These are phyloP conservation scores for Dorcus parallelipipedus DNA, from an alignment of 2,888 invertebrate species.

Conservation along the genomic window DNA sequence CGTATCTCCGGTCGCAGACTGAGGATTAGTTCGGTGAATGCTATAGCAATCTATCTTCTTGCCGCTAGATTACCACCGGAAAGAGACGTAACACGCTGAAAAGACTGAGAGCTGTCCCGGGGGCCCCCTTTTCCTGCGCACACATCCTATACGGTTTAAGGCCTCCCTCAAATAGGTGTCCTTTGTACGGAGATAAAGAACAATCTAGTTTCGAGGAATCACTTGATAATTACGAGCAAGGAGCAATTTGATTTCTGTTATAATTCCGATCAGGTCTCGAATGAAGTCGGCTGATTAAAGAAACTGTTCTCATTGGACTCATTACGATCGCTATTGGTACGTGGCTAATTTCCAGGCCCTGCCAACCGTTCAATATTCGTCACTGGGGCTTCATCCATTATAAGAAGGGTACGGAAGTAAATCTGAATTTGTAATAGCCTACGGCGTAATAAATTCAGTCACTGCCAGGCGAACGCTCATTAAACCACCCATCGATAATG, in stretches of 20 bases:
- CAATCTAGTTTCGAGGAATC: no score
- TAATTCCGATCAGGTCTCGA: conserved; percentile 23
- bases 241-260: conserved; percentile 1
- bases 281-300: conserved; percentile 25
- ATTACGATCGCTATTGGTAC: conserved; percentile 29
- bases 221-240: not conserved
- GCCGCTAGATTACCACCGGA: conserved; percentile 43
- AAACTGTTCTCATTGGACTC: conserved; percentile 28
- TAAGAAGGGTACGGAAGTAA: conserved; percentile 4
- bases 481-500: no score
- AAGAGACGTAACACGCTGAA: conserved; percentile 30
- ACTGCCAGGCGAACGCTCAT: no score
- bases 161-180: no score
- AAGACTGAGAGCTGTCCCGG: conserved; percentile 2
- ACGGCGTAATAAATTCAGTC: not conserved
- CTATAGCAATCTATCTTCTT: conserved; percentile 45
- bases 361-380: conserved; percentile 3
- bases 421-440: conserved; percentile 6
- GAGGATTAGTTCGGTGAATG: conserved; percentile 45
- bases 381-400: conserved; percentile 10
- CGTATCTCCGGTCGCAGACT: conserved; percentile 40
- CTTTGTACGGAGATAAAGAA: no score
- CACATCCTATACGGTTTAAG: not conserved
- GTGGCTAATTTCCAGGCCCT: conserved; percentile 30
- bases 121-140: not conserved